phyloP scores from a whole-genome alignment of 2,888 invertebrate genomes.

The Criorhina ranunculi region DNA sequence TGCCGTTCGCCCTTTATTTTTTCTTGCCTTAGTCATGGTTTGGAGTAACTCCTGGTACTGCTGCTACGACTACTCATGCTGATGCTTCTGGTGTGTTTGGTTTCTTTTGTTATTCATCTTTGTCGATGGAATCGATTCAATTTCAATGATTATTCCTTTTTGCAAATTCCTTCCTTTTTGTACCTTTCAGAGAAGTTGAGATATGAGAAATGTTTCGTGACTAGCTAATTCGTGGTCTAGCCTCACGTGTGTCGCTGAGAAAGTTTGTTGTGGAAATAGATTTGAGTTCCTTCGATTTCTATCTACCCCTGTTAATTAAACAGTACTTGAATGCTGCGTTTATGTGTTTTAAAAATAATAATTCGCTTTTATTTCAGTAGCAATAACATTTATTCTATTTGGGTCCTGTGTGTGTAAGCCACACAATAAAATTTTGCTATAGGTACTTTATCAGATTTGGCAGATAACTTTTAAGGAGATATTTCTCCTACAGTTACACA shows the following conservation, averaged over 20 bases:
- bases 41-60: constrained; percentile 3
- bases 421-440: no score
- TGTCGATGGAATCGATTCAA: constrained; percentile 62
- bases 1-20: neutral
- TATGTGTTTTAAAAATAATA: no score
- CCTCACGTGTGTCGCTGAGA: constrained; percentile 56
- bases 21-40: neutral
- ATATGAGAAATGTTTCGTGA: constrained; percentile 66
- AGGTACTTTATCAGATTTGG: no score
- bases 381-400: no score
- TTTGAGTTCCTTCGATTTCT: neutral
- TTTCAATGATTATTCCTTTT: constrained; percentile 65
- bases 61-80: constrained; percentile 8
- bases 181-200: constrained; percentile 27
- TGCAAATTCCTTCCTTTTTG: constrained; percentile 16
- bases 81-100: constrained; percentile 13
- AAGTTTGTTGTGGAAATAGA: constrained; percentile 10
- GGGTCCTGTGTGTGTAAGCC: no score
- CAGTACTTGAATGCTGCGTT: constrained; percentile 12
- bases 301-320: constrained; percentile 31
- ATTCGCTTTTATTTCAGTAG: no score
- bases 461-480: no score
- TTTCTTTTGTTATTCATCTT: constrained; percentile 61
- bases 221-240: constrained; percentile 68
- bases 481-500: no score